Base-by-base conservation (phyloP, 2,888 invertebrate genomes). In the Entomobrya multifasciata region DNA sequence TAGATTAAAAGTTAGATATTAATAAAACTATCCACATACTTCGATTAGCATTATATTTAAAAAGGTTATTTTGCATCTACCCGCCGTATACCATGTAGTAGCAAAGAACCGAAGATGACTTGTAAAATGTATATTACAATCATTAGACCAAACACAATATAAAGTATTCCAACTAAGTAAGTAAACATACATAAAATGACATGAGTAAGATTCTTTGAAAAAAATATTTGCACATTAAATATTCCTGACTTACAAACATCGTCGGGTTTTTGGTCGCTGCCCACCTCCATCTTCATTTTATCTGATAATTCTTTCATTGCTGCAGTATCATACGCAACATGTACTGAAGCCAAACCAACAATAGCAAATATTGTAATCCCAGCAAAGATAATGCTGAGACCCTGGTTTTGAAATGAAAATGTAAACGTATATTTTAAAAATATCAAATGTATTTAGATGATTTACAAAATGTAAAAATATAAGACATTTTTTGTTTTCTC, bases 31-130 rank as follows among this genome's bases (percentile, higher is more conserved):
- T 6, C 47, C 27, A 20, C 20, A 25, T 57, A 20, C 0, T 22
- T n/a, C 22, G 25, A 13, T n/a, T 62, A n/a, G 20, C 25, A 78
- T 65, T 41, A 62, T 44, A 49, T 65, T 17, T 36, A n/a, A 41
- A 41, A 8, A 36, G 4, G 36, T 6, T 36, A 36, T 5, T 22
- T 55, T 25, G 49, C 8, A 41, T 41, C 60, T 17, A 79, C 79
- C 65, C 20, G 44, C 49, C 65, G 44, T 20, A 79, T 36, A 17
- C 79, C 79, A 49, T 30, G 65, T 15, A 79, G 47, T 15, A 79
- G 27, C 11, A 79, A 4, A 5, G n/a, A 25, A 17, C 36, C 79
- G 17, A 79, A 65, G 11, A 79, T 17, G 4, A 65, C 27, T 49
- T 79, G 47, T 3, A 79, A 20, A 8, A 49, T n/a, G 11, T 11